phyloP scores from a whole-genome alignment of 2,113 vertebrate genomes.

The Vireo altiloquus region DNA sequence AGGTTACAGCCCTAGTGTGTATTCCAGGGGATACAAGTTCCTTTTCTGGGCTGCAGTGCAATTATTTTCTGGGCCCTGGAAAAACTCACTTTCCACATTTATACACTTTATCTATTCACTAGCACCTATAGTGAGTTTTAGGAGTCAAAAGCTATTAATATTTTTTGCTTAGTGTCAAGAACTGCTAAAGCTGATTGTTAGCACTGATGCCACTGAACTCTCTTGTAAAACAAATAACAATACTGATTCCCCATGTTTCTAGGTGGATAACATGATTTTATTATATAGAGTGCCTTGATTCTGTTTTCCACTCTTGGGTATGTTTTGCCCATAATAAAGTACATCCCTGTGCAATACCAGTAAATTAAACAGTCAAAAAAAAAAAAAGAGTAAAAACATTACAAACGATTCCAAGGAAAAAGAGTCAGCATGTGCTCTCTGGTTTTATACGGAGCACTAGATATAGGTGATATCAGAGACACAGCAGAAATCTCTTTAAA shows the following conservation, averaged over 20 bases:
- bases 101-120: background rate
- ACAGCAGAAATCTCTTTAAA: slow-evolving; percentile 6
- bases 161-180: background rate
- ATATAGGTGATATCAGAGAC: background rate
- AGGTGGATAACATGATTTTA: background rate
- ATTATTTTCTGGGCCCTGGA: background rate
- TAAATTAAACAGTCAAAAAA: background rate
- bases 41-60: background rate
- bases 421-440: background rate
- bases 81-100: background rate
- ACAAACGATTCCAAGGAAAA: background rate
- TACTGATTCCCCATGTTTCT: background rate
- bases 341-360: background rate
- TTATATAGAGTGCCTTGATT: background rate
- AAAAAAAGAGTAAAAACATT: background rate
- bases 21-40: background rate
- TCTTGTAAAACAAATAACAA: background rate
- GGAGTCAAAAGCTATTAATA: background rate
- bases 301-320: background rate
- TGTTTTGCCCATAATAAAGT: background rate
- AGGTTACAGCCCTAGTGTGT: background rate
- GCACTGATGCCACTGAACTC: background rate
- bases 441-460: background rate
- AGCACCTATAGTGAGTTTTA: background rate
- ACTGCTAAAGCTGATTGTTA: background rate